Conservation (phyloP, 1,140 invertebrate genomes). For the Tetragonula clypearis region DNA sequence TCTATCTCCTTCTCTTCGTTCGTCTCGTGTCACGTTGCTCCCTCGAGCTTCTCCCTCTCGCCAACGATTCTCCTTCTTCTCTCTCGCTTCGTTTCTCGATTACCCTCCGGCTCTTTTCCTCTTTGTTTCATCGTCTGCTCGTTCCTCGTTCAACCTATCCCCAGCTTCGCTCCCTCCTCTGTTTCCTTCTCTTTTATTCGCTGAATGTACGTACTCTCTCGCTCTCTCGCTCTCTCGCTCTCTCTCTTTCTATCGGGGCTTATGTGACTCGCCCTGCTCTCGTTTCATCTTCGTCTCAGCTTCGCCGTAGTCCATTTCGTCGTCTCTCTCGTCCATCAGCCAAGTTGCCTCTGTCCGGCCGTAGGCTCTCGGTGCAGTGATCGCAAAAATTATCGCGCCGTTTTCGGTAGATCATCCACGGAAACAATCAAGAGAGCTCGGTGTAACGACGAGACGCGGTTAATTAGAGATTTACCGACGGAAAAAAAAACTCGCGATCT, state of each 20-base stretch:
- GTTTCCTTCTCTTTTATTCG: not conserved
- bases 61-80: constrained; percentile 24
- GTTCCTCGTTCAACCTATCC: constrained; percentile 19
- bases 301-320: constrained; percentile 26
- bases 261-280: not conserved
- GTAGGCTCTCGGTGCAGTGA: constrained; percentile 51
- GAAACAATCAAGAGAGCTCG: constrained; percentile 55
- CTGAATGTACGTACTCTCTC: constrained; percentile 11
- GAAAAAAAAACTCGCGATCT: not conserved
- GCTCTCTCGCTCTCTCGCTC: too few relatives aligned
- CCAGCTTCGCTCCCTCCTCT: not conserved
- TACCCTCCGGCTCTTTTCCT: constrained; percentile 29
- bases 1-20: not conserved
- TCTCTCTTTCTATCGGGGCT: not conserved
- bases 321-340: constrained; percentile 31
- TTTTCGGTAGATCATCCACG: constrained; percentile 44
- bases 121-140: constrained; percentile 37
- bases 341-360: constrained; percentile 11
- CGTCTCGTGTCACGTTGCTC: not conserved
- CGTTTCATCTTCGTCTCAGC: not conserved
- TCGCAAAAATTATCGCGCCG: constrained; percentile 71
- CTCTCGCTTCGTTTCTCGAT: constrained; percentile 27
- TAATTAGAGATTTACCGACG: constrained; percentile 57
- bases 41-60: constrained; percentile 10
- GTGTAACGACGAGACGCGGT: constrained; percentile 58